Conservation (phyloP, 2,888 invertebrate species). For the Leptinotarsa haldemani region DNA sequence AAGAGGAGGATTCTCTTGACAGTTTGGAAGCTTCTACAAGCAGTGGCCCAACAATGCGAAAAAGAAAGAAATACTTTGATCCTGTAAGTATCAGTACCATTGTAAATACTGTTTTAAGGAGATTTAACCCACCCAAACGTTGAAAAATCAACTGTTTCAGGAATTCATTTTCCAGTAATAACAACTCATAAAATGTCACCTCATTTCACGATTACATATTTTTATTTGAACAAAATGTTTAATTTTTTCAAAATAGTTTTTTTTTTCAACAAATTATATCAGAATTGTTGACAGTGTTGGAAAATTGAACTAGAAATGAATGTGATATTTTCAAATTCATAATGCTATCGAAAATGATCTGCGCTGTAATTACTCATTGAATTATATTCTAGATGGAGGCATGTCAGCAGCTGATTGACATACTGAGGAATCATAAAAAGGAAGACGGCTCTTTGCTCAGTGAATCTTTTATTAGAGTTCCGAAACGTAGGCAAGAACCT, state of each 20-base stretch:
- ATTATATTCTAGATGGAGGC: slow-evolving; percentile 75
- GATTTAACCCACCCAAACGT: too few relatives aligned
- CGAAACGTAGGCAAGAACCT: slow-evolving; percentile 92
- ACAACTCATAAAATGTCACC: too few relatives aligned
- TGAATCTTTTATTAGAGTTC: slow-evolving; percentile 94
- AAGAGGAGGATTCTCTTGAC: slow-evolving; percentile 81
- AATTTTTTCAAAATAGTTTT: too few relatives aligned
- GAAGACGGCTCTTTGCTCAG: slow-evolving; percentile 91
- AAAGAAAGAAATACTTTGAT: slow-evolving; percentile 80
- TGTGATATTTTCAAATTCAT: too few relatives aligned
- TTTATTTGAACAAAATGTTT: too few relatives aligned
- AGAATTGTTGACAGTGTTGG: too few relatives aligned
- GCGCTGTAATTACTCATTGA: slow-evolving; percentile 6
- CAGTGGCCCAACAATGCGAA: slow-evolving; percentile 67
- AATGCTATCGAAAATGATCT: too few relatives aligned
- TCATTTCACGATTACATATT: too few relatives aligned
- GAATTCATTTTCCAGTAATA: too few relatives aligned
- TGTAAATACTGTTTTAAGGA: background rate
- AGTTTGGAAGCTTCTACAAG: slow-evolving; percentile 69
- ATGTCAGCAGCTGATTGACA: slow-evolving; percentile 93
- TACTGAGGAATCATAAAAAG: slow-evolving; percentile 89
- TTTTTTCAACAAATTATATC: too few relatives aligned
- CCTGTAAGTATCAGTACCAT: slow-evolving; percentile 71
- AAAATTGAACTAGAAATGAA: too few relatives aligned
- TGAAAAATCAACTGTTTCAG: too few relatives aligned